Evolutionary conservation across 2,797 vertebrate species (phyloP), one percentile per base, ranked within the genome.

Genomic region (Syngnathus acus): DNA sequence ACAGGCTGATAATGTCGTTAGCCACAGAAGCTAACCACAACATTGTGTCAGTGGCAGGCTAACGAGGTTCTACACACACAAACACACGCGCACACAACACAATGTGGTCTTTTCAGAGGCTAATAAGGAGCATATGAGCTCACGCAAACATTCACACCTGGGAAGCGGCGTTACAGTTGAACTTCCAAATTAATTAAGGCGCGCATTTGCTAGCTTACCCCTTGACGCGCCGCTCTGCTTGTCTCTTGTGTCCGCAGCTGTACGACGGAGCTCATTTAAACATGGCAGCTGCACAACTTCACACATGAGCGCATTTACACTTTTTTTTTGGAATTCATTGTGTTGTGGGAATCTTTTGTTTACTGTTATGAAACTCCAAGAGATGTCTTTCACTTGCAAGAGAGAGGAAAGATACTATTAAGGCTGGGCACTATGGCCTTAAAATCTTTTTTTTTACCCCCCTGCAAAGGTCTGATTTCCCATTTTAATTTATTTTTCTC

Each of bases 1-100:
- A 75, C 65, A 66, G 80, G 79, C 77, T 70, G 69, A 83, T 87
- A 88, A 88, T 84, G 81, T 78, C 82, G 57, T 76, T 72, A 79
- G 74, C 83, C 76, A 62, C 72, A 68, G 76, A 73, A 70, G 67
- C 69, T 81, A 84, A 83, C 83, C 82, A 84, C 86, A 85, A 82
- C 67, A 66, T 75, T 42, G 65, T 14, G 65, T 55, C 74, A 71
- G 65, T 61, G 26, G 68, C 11, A 13, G 37, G 59, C n/a, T 75
- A 66, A 72, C 61, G 45, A 48, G 69, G 66, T 53, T 47, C 61
- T n/a, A 68, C 67, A 66, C 63, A 40, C 55, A 68, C 66, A 69
- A 37, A 77, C 70, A 65, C 65, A 62, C 60, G 58, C 26, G n/a
- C 50, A 66, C 66, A 68, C 32, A 77, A 81, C 66, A 21, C 58